phyloP scores from a whole-genome alignment of 1,140 invertebrate genomes.

The Carposina sasakii region DNA sequence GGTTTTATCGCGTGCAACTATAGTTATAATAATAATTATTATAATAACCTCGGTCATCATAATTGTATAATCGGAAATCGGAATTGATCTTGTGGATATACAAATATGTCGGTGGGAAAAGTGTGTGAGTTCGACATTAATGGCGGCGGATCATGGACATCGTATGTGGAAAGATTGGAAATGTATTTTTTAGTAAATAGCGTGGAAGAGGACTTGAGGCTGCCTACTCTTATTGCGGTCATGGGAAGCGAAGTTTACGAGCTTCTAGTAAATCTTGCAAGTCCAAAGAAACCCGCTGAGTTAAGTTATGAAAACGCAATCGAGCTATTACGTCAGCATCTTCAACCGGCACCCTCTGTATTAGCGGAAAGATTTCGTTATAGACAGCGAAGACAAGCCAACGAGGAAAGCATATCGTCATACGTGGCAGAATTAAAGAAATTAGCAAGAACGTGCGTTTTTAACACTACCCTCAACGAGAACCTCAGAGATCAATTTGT shows the following conservation, averaged over 20 bases:
- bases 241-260: constrained; percentile 4
- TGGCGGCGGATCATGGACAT: neutral
- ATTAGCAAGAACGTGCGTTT: constrained; percentile 3
- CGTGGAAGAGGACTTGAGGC: neutral
- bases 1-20: no score
- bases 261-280: neutral
- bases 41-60: no score
- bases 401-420: neutral
- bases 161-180: neutral
- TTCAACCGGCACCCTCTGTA: constrained; percentile 8
- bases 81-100: no score
- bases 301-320: neutral
- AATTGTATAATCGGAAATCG: no score
- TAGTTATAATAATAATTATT: no score
- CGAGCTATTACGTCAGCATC: neutral
- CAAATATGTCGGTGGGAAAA: neutral
- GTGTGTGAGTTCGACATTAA: neutral
- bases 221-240: constrained; percentile 4
- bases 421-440: constrained; percentile 10
- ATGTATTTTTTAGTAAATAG: neutral
- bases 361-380: constrained; percentile 9
- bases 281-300: constrained; percentile 4
- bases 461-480: neutral
- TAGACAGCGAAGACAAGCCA: constrained; percentile 1
- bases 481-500: constrained; percentile 12